These are phyloP conservation scores for Dipodomys ordii DNA, from an alignment of 2,113 vertebrate species.

Conservation along the genomic window DNA sequence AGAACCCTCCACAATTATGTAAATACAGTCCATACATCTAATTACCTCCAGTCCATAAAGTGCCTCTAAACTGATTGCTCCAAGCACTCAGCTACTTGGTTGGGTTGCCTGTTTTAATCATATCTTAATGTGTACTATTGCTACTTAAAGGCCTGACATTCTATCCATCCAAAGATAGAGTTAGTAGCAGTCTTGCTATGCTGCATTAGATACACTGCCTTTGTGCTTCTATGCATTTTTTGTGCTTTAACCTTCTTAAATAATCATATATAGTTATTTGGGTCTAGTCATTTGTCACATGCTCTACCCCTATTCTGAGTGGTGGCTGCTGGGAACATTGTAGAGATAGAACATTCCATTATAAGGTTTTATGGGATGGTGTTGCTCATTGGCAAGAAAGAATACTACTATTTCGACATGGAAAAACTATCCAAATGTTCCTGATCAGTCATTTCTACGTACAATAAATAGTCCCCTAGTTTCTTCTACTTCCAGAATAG, in stretches of 20 bases:
- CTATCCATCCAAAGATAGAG: not conserved
- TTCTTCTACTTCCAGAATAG: not conserved
- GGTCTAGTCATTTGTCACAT: not conserved
- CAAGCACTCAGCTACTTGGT: too few species aligned
- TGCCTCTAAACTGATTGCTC: too few species aligned
- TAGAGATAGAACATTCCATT: not conserved
- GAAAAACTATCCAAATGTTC: not conserved
- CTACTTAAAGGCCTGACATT: not conserved
- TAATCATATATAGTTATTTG: not conserved
- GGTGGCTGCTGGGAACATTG: not conserved
- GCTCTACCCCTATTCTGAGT: not conserved
- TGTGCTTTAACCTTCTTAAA: constrained; percentile 19
- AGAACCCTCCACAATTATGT: too few species aligned
- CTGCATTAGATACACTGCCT: not conserved
- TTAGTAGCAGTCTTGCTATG: constrained; percentile 10
- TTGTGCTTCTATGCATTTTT: not conserved
- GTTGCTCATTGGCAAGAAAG: constrained; percentile 4
- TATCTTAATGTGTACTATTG: not conserved
- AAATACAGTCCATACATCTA: too few species aligned
- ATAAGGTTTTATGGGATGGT: not conserved
- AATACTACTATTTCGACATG: not conserved
- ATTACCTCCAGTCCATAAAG: too few species aligned
- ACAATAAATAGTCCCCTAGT: constrained; percentile 4
- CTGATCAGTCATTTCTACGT: not conserved
- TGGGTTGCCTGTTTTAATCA: too few species aligned